Base-by-base conservation (phyloP, 2,888 invertebrate species). In the Tanypteryx hageni region DNA sequence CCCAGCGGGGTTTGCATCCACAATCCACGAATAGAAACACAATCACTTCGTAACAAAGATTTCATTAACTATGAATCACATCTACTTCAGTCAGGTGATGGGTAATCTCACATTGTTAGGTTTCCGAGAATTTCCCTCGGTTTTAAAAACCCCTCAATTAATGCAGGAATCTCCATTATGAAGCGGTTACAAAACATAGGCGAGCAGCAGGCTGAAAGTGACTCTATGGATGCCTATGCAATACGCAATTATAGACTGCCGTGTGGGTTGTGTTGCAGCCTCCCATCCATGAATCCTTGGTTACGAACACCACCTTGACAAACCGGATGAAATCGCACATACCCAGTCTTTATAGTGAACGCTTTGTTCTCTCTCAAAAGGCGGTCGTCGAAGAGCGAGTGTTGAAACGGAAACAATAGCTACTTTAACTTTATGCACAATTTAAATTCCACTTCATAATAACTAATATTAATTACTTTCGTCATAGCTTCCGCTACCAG, bases 221-320 rank as follows among this genome's bases (percentile, higher is more conserved):
- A 64, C 64, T 59, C 86, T 31, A 86, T 27, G 27, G 14, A 61
- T 57, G 22, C 27, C 85, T 27, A 59, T 85, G 27, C 86, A 57
- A 89, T 44, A 44, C 18, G 27, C 61, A 27, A 44, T 64, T 64
- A 89, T 89, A 89, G 64, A 16, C 64, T 64, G 5, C 31, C 8
- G n/a, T 89, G 89, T 89, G 89, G 89, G 89, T 44, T 64, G 89
- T 7, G 13, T 64, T 61, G 31, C 27, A 89, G 31, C 64, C 59
- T 58, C 31, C 64, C 89, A 64, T n/a, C 59, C 89, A 27, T 86
- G 59, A 27, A 59, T 59, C 59, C 27, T 27, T 68, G 31, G 64
- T 64, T 89, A 64, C 58, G 64, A 89, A 22, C 64, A 64, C 64
- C 44, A 44, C 64, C 64, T 68, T 64, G 10, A 31, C 89, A 64